A percentile compares a stretch with the other conserved stretches of the same genome.
phyloP scores from a whole-genome alignment of 2,797 vertebrate genomes.

The Phylloscopus collybita region DNA sequence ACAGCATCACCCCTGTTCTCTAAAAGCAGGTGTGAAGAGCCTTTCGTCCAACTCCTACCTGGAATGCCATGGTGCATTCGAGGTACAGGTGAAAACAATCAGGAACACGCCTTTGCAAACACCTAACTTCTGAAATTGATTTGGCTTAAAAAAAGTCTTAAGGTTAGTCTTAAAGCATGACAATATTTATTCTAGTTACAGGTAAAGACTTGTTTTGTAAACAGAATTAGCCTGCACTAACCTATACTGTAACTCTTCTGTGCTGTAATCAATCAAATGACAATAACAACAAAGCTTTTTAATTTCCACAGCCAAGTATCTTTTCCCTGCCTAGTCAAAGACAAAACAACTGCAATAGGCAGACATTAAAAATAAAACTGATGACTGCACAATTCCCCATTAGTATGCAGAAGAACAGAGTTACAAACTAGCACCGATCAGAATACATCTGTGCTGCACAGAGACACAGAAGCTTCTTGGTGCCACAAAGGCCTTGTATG shows the following conservation, averaged over 20 bases:
- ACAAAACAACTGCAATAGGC: background rate
- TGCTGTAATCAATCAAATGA: background rate
- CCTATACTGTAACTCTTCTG: background rate
- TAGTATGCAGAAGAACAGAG: fast-evolving
- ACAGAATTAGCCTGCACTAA: background rate
- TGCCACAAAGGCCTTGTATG: background rate
- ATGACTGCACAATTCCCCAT: background rate
- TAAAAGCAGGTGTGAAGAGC: background rate
- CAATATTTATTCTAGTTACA: background rate
- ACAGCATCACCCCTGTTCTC: background rate
- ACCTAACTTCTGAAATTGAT: background rate
- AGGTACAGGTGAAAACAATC: background rate
- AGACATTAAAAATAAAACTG: background rate
- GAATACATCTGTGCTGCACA: background rate
- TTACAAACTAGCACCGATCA: fast-evolving
- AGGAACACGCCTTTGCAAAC: background rate
- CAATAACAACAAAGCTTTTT: background rate
- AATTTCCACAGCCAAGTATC: background rate
- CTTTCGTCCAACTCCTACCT: background rate
- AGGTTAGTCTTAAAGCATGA: background rate
- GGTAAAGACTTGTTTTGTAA: background rate
- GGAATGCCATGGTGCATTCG: background rate
- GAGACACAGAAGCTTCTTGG: background rate
- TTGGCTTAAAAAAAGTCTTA: background rate
- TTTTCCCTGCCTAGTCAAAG: background rate